phyloP scores from a whole-genome alignment of 2,888 invertebrate species.

The Macrosiphum euphorbiae region DNA sequence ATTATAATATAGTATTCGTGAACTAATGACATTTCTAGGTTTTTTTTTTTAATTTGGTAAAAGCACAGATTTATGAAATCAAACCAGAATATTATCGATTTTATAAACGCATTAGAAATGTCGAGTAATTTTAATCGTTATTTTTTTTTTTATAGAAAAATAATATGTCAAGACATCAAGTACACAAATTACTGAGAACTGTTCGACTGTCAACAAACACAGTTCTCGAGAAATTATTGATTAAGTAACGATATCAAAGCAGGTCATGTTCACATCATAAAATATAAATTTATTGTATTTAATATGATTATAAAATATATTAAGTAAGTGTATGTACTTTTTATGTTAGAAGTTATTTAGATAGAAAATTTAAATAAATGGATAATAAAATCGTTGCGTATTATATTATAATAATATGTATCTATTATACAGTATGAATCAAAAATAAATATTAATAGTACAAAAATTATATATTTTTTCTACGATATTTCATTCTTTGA shows the following conservation, averaged over 20 bases:
- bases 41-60: background rate
- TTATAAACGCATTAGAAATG: background rate
- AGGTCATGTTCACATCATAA: background rate
- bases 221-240: background rate
- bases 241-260: background rate
- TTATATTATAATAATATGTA: background rate
- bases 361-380: background rate
- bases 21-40: background rate
- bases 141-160: background rate
- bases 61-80: background rate
- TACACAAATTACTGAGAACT: background rate
- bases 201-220: background rate
- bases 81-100: background rate
- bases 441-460: background rate
- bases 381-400: background rate
- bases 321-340: background rate
- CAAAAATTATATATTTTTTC: background rate
- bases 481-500: background rate
- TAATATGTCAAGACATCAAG: background rate
- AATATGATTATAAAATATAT: background rate
- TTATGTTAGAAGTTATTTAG: background rate
- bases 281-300: background rate
- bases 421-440: background rate
- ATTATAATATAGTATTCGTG: background rate
- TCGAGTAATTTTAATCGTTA: background rate